A percentile compares a stretch with the other conserved stretches of the same genome.
Conservation (phyloP, 2,888 invertebrate species). For the Tenthredo mesomela region DNA sequence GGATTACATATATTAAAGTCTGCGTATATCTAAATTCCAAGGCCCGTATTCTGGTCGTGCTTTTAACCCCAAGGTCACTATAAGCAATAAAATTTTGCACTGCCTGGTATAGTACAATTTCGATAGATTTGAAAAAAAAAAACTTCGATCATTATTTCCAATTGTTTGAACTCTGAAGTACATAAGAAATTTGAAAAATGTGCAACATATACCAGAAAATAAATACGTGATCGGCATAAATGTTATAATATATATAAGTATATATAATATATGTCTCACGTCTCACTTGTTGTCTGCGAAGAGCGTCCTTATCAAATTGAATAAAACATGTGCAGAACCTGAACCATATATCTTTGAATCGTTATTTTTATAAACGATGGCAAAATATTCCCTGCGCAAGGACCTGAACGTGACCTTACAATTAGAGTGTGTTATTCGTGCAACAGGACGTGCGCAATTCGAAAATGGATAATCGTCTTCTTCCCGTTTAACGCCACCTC, state of each 20-base stretch:
- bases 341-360: not conserved
- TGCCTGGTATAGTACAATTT: not conserved
- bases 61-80: not conserved
- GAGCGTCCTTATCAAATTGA: no score
- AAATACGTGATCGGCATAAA: no score
- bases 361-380: not conserved
- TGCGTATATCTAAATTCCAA: not conserved
- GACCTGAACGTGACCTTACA: constrained; percentile 17
- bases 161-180: not conserved
- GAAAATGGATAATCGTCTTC: constrained; percentile 30
- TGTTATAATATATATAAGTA: no score
- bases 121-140: not conserved
- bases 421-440: constrained; percentile 29
- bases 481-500: constrained; percentile 41
- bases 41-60: not conserved
- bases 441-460: constrained; percentile 29
- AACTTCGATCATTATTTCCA: not conserved
- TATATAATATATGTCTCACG: no score
- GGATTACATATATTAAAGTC: not conserved
- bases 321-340: no score
- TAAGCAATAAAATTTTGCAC: not conserved
- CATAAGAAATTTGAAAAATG: no score
- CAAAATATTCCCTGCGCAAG: constrained; percentile 13
- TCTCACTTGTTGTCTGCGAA: no score
- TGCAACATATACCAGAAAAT: no score